A percentile compares a stretch with the other conserved stretches of the same genome.
These are phyloP conservation scores for Euborellia annulipes DNA, from an alignment of 1,140 invertebrate genomes.

Conservation along the genomic window DNA sequence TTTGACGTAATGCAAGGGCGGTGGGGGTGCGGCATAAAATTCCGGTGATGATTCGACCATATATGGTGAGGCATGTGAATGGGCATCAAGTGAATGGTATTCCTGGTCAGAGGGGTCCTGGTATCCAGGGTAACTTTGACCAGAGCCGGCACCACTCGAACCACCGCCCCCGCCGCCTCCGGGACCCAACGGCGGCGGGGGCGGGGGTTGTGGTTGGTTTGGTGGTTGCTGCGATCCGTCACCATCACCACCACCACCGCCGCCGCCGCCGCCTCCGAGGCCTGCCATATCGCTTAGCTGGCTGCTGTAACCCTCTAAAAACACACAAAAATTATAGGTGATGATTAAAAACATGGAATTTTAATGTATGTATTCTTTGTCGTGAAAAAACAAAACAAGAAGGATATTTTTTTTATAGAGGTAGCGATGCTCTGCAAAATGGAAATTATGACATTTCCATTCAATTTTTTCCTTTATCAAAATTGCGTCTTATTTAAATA, in stretches of 20 bases:
- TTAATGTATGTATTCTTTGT: slow-evolving; percentile 11
- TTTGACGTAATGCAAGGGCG: slow-evolving; percentile 42
- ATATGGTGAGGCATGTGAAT: slow-evolving; percentile 35
- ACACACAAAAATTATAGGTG: too few species aligned
- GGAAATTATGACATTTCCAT: too few species aligned
- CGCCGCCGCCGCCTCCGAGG: slow-evolving; percentile 18
- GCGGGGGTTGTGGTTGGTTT: slow-evolving; percentile 5
- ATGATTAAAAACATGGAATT: slow-evolving; percentile 7
- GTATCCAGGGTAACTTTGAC: slow-evolving; percentile 22
- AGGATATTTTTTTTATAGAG: neutral
- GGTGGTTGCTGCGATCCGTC: slow-evolving; percentile 2
- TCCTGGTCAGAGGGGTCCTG: slow-evolving; percentile 37
- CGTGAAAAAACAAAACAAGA: neutral
- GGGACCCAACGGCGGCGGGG: neutral
- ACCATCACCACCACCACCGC: slow-evolving; percentile 8
- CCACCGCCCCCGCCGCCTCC: slow-evolving; percentile 20
- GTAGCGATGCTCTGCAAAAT: too few species aligned
- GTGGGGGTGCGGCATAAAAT: slow-evolving; percentile 40
- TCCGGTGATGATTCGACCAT: slow-evolving; percentile 58
- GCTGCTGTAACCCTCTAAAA: slow-evolving; percentile 33
- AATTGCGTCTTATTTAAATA: too few species aligned
- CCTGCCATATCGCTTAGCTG: slow-evolving; percentile 29
- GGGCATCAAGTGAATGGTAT: slow-evolving; percentile 47
- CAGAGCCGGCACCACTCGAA: slow-evolving; percentile 18
- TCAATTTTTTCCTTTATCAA: too few species aligned